Evolutionary conservation across 2,113 vertebrate species (phyloP).

Genomic region (Triplophysa tibetana): DNA sequence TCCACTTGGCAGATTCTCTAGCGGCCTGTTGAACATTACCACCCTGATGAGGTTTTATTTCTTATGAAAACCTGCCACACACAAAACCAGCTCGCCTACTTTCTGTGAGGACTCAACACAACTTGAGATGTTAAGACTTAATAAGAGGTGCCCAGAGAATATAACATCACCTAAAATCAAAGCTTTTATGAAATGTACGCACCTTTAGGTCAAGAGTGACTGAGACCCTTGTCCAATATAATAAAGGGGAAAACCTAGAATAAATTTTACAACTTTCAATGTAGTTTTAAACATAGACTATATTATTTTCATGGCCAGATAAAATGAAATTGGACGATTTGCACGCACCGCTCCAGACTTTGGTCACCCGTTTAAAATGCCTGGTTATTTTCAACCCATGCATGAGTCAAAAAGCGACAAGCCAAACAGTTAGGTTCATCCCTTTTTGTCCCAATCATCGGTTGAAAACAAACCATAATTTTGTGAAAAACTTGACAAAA

Average conservation of each 20-base stretch:
- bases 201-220: constrained; percentile 10
- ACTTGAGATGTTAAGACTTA: not conserved
- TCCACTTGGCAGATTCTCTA: not conserved
- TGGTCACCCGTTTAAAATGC: too few species aligned
- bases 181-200: not conserved
- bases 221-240: not conserved
- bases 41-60: not conserved
- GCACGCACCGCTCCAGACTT: too few species aligned
- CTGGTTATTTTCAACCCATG: too few species aligned
- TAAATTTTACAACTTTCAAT: not conserved
- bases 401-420: too few species aligned
- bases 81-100: not conserved
- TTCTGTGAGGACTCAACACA: not conserved
- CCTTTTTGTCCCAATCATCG: too few species aligned
- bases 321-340: too few species aligned
- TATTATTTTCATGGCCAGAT: too few species aligned
- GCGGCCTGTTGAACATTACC: constrained; percentile 5
- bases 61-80: not conserved
- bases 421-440: too few species aligned
- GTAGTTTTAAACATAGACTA: too few species aligned
- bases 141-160: constrained; percentile 2
- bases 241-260: not conserved
- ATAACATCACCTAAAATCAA: not conserved
- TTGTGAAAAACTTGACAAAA: too few species aligned
- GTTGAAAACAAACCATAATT: too few species aligned